Conservation (phyloP, 2,113 vertebrate genomes). For the Empidonax alnorum region DNA sequence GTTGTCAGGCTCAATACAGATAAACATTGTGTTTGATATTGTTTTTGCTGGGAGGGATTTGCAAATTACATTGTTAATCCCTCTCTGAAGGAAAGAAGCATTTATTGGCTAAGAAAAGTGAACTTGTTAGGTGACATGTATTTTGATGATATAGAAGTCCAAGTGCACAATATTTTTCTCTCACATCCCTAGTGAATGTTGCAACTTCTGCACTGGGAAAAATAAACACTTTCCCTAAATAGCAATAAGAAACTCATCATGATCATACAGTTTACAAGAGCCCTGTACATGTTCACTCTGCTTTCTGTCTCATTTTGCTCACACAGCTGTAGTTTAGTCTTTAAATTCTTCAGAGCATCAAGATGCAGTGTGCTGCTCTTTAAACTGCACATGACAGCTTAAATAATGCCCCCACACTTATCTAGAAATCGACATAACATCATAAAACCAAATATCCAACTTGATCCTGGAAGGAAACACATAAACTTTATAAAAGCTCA, state of each 20-base stretch:
- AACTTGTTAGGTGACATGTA: neutral
- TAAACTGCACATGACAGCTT: neutral
- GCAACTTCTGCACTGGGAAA: neutral
- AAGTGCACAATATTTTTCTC: neutral
- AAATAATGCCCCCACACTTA: neutral
- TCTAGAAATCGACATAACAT: neutral
- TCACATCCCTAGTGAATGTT: neutral
- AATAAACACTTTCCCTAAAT: neutral
- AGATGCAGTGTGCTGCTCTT: neutral
- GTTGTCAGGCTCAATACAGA: neutral
- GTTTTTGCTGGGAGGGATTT: neutral
- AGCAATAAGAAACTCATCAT: neutral
- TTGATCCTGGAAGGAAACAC: neutral
- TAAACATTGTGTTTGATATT: conserved; percentile 32
- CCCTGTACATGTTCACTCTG: neutral
- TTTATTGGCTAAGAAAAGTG: conserved; percentile 2
- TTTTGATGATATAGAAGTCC: neutral
- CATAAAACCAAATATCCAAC: neutral
- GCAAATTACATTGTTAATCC: conserved; percentile 39
- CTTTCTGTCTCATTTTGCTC: neutral
- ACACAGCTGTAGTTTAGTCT: neutral
- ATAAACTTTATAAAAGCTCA: neutral
- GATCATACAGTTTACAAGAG: neutral
- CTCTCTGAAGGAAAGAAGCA: neutral
- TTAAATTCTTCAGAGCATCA: neutral